phyloP scores from a whole-genome alignment of 1,140 invertebrate species.

The Agrypnia vestita region DNA sequence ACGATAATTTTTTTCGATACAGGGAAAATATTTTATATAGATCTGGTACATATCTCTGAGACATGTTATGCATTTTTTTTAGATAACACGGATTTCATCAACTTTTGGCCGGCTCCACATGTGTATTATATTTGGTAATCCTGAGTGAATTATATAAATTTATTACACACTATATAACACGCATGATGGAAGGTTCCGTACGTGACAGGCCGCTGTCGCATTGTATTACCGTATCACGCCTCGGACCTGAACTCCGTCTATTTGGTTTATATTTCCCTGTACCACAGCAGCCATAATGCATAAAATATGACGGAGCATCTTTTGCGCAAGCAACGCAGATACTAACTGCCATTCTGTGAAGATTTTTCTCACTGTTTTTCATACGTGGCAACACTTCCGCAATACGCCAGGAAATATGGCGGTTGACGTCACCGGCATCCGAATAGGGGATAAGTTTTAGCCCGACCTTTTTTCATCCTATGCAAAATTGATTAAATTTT shows the following conservation, averaged over 20 bases:
- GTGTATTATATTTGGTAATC: neutral
- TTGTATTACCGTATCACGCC: neutral
- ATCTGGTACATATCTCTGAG: too few relatives aligned
- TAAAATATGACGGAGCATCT: constrained; percentile 16
- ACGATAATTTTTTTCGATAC: too few relatives aligned
- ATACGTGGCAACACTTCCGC: constrained; percentile 12
- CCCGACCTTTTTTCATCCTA: constrained; percentile 2
- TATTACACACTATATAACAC: too few relatives aligned
- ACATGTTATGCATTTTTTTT: too few relatives aligned
- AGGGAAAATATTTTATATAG: too few relatives aligned
- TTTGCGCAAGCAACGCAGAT: neutral
- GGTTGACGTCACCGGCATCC: constrained; percentile 1
- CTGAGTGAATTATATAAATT: neutral
- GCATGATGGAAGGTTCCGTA: too few relatives aligned
- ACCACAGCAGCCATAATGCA: neutral
- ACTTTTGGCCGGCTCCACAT: neutral
- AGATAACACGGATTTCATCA: too few relatives aligned
- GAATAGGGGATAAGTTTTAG: neutral
- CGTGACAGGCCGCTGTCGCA: too few relatives aligned
- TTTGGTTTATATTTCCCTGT: neutral
- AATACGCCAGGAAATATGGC: constrained; percentile 5
- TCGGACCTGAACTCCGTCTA: neutral
- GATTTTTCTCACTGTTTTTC: constrained; percentile 8
- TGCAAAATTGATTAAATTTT: constrained; percentile 16
- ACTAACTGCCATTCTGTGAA: neutral